phyloP scores from a whole-genome alignment of 1,140 invertebrate species.

The Bombus ignitus region DNA sequence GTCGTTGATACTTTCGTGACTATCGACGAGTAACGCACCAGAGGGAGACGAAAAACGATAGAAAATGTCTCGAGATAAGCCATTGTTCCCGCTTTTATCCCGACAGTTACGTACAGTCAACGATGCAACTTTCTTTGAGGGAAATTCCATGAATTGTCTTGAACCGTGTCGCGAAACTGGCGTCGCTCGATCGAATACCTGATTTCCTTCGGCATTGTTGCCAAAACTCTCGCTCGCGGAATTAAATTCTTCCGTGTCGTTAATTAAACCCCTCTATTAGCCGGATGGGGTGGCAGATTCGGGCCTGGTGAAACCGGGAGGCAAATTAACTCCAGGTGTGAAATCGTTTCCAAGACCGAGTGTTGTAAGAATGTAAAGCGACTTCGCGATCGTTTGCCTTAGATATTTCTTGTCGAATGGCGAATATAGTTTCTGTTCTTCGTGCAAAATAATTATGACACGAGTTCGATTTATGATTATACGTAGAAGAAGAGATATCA shows the following conservation, averaged over 20 bases:
- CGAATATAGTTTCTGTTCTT: background rate
- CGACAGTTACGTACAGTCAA: constrained; percentile 19
- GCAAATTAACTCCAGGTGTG: background rate
- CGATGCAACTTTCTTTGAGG: constrained; percentile 29
- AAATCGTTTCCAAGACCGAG: background rate
- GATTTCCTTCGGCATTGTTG: constrained; percentile 24
- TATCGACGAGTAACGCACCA: constrained; percentile 42
- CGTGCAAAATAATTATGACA: too few relatives aligned
- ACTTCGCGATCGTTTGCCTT: background rate
- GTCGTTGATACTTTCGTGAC: constrained; percentile 28
- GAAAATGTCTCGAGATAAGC: constrained; percentile 59
- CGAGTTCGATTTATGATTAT: too few relatives aligned
- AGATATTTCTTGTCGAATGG: rapidly evolving
- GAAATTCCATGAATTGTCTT: constrained; percentile 44
- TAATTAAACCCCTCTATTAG: constrained; percentile 5
- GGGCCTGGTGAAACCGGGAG: background rate
- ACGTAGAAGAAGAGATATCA: too few relatives aligned
- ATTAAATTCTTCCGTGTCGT: constrained; percentile 35
- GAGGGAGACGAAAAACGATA: constrained; percentile 30
- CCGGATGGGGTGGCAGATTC: background rate
- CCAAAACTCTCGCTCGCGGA: background rate
- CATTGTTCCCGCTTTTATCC: constrained; percentile 26
- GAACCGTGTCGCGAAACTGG: constrained; percentile 8
- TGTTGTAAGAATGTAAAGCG: background rate
- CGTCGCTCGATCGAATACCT: constrained; percentile 42